Percentiles rank a stretch among this genome's conserved stretches.
These are phyloP conservation scores for Calameuta idolon DNA, from an alignment of 2,888 invertebrate species.

Conservation along the genomic window DNA sequence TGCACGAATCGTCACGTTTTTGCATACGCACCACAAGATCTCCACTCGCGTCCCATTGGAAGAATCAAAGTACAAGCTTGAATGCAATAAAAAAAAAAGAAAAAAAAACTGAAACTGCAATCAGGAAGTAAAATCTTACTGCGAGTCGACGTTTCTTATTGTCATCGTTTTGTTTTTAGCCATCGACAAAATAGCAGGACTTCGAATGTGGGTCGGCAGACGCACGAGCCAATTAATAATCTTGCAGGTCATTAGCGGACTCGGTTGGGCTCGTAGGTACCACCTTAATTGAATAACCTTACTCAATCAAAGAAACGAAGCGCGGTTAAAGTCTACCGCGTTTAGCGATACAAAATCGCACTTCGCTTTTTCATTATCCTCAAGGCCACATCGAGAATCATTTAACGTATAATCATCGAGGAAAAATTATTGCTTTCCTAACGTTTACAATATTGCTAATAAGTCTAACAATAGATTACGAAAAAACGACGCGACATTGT, in stretches of 20 bases:
- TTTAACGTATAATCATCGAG: background rate
- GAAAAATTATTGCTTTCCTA: background rate
- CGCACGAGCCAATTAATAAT: conserved; percentile 46
- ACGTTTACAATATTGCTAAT: background rate
- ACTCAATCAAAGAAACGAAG: background rate
- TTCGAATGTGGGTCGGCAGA: conserved; percentile 7
- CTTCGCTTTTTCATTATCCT: background rate
- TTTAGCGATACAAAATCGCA: background rate
- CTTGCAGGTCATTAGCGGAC: conserved; percentile 48
- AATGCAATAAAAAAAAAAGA: background rate
- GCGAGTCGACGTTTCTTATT: background rate
- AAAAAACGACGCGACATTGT: background rate
- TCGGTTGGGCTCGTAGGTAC: conserved; percentile 17
- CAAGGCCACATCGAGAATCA: background rate
- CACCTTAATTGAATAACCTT: conserved; percentile 44
- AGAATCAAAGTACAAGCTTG: background rate
- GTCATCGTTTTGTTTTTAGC: background rate
- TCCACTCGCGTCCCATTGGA: background rate
- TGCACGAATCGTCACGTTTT: background rate
- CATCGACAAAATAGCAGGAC: background rate
- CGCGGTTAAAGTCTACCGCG: background rate
- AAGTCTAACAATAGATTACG: background rate
- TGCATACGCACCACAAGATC: background rate
- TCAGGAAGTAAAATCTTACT: background rate
- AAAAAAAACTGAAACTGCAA: background rate